These are phyloP conservation scores for Hydrophis major DNA, from an alignment of 2,797 vertebrate species.

Conservation along the genomic window DNA sequence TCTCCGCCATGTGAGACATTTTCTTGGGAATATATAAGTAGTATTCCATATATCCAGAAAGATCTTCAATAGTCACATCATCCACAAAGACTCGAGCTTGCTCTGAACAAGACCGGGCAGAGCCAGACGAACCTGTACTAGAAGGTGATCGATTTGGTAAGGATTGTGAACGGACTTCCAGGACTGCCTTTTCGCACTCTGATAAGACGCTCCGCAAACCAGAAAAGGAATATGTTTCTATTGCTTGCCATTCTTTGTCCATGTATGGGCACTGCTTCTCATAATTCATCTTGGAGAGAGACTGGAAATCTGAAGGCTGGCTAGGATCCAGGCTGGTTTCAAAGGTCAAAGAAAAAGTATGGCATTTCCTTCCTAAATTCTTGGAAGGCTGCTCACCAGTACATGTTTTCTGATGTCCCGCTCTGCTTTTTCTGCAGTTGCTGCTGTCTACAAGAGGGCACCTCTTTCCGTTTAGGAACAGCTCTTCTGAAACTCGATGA, in stretches of 20 bases:
- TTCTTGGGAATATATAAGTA: conserved; percentile 90
- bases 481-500: conserved; percentile 67
- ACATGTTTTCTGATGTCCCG: conserved; percentile 58
- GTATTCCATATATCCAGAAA: conserved; percentile 90
- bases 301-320: conserved; percentile 80
- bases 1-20: conserved; percentile 88
- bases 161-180: conserved; percentile 56
- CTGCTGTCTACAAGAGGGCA: conserved; percentile 69
- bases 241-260: conserved; percentile 66
- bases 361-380: conserved; percentile 49
- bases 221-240: conserved; percentile 82
- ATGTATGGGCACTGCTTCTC: conserved; percentile 61
- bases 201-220: conserved; percentile 77
- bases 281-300: conserved; percentile 74
- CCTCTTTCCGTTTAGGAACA: conserved; percentile 50
- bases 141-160: conserved; percentile 65
- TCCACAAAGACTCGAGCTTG: conserved; percentile 83
- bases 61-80: conserved; percentile 91
- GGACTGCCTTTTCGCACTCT: conserved; percentile 74
- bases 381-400: conserved; percentile 44
- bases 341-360: conserved; percentile 52
- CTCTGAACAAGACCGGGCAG: conserved; percentile 81
- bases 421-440: conserved; percentile 64
- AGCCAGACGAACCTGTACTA: conserved; percentile 47
- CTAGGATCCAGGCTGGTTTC: conserved; percentile 44